Evolutionary conservation across 1,140 invertebrate species (phyloP).

Genomic region (Temnothorax curvispinosus): DNA sequence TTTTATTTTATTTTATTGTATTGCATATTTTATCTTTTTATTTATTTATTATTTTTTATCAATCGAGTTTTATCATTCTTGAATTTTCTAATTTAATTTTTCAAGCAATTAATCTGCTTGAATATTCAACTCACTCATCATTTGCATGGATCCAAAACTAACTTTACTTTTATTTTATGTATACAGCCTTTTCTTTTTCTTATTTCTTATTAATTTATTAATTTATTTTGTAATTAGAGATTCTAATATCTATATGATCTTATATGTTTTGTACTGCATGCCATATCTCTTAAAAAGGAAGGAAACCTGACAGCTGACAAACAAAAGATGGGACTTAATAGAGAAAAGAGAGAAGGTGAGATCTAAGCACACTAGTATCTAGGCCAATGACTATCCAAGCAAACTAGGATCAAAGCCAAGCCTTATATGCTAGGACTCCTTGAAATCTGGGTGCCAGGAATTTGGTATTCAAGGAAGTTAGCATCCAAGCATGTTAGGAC

Average conservation of each 20-base stretch:
- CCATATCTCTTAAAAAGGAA: neutral
- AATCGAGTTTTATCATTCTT: neutral
- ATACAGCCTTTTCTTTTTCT: neutral
- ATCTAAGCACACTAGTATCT: conserved; percentile 25
- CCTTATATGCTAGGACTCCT: conserved; percentile 39
- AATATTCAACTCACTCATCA: neutral
- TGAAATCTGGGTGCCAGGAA: conserved; percentile 50
- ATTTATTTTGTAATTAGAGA: no score
- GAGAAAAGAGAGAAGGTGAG: neutral
- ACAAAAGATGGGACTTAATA: conserved; percentile 4
- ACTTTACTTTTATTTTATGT: neutral
- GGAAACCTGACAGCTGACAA: neutral
- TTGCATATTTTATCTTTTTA: neutral
- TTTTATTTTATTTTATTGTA: neutral
- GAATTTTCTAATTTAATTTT: neutral
- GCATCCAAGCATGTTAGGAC: conserved; percentile 32
- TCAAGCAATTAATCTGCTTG: neutral
- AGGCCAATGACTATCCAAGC: conserved; percentile 36
- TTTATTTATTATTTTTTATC: neutral
- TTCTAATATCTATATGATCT: neutral
- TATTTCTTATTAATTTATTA: neutral
- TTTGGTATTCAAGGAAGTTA: conserved; percentile 47
- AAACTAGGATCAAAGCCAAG: conserved; percentile 56
- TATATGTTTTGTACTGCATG: neutral
- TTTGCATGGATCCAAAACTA: neutral